phyloP scores from a whole-genome alignment of 2,888 invertebrate genomes.

The Meiosimyza decipiens region DNA sequence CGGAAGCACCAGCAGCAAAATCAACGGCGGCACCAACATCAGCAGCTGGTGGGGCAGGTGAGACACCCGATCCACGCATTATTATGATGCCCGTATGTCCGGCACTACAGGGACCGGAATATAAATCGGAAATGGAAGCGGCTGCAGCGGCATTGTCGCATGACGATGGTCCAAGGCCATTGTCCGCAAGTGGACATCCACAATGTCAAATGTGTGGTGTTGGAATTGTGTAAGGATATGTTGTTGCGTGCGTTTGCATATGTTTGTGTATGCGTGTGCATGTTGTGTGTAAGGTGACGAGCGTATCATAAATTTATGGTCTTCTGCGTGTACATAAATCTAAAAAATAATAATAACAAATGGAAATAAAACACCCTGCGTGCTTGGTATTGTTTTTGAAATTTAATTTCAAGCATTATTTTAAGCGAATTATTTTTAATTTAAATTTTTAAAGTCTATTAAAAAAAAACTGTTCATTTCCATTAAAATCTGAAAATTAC shows the following conservation, averaged over 20 bases:
- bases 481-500: too few species aligned
- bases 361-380: too few species aligned
- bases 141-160: conserved; percentile 57
- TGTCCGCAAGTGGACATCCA: conserved; percentile 63
- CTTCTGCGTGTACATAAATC: conserved; percentile 16
- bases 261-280: conserved; percentile 34
- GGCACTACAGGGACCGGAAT: conserved; percentile 61
- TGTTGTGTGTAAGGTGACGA: conserved; percentile 12
- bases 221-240: conserved; percentile 66
- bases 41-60: conserved; percentile 44
- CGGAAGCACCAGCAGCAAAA: conserved; percentile 58
- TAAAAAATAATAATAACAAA: conserved; percentile 15
- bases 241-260: conserved; percentile 39
- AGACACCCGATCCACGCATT: conserved; percentile 58
- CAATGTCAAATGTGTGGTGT: conserved; percentile 65
- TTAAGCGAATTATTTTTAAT: too few species aligned
- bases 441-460: too few species aligned
- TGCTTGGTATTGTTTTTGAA: background rate
- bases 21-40: conserved; percentile 45
- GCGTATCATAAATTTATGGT: conserved; percentile 4
- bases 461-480: too few species aligned
- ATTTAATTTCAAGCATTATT: background rate
- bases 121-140: conserved; percentile 61
- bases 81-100: conserved; percentile 64
- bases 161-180: conserved; percentile 55